Conservation (phyloP, 2,797 vertebrate genomes). For the Coccyzus lansbergi region DNA sequence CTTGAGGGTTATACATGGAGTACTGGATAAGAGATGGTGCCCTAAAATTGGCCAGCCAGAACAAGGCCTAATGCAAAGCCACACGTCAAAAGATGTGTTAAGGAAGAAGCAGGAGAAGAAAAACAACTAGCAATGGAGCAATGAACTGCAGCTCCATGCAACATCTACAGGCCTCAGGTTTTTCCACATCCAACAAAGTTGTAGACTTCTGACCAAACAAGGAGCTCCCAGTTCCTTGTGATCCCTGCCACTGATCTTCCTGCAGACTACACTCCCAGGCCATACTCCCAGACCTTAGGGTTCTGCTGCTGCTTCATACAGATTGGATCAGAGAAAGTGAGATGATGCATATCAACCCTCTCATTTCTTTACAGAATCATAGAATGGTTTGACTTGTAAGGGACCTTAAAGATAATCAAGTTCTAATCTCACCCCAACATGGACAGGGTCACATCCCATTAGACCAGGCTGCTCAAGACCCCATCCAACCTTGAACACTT, state of each 20-base stretch:
- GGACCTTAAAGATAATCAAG: too few species aligned
- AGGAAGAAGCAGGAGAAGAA: not conserved
- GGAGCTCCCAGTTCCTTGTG: not conserved
- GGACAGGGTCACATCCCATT: too few species aligned
- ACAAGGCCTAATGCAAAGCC: not conserved
- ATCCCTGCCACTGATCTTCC: not conserved
- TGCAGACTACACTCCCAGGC: not conserved
- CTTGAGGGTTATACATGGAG: not conserved
- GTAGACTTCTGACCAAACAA: not conserved
- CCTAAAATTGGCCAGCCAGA: not conserved
- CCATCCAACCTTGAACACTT: too few species aligned
- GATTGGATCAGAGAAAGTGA: not conserved
- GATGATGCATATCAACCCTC: rapidly evolving
- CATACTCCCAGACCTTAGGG: not conserved
- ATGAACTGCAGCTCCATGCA: not conserved
- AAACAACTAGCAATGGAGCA: not conserved
- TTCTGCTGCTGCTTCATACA: not conserved
- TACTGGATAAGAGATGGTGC: not conserved
- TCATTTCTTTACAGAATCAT: not conserved
- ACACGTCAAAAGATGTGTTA: not conserved
- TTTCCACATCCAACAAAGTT: not conserved
- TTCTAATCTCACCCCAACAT: too few species aligned
- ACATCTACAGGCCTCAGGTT: not conserved
- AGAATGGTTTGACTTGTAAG: too few species aligned
- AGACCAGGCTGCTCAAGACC: too few species aligned